A percentile compares a stretch with the other conserved stretches of the same genome.
phyloP scores from a whole-genome alignment of 2,797 vertebrate genomes.

The Astyanax mexicanus region DNA sequence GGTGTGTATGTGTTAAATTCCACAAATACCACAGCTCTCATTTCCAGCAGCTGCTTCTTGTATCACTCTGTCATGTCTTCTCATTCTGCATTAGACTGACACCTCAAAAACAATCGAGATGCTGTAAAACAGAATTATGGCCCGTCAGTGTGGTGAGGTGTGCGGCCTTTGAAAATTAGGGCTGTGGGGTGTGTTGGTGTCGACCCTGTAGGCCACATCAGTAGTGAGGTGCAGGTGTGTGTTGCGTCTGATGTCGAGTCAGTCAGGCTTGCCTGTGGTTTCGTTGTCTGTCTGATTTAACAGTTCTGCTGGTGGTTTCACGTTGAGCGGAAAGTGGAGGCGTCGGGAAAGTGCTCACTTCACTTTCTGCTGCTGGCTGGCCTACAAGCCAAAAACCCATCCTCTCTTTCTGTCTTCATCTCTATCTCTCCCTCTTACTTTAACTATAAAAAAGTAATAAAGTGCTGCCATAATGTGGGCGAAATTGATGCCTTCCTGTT shows the following conservation, averaged over 20 bases:
- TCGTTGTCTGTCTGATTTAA: constrained; percentile 17
- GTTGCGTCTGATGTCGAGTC: not conserved
- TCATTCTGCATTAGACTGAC: constrained; percentile 32
- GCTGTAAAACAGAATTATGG: constrained; percentile 22
- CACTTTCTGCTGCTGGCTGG: not conserved
- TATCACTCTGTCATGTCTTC: constrained; percentile 47
- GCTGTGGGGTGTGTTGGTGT: not conserved
- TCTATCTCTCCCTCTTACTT: too few relatives aligned
- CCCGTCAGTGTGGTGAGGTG: constrained; percentile 34
- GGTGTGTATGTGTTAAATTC: constrained; percentile 51
- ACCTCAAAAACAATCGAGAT: constrained; percentile 24
- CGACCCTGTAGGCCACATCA: not conserved
- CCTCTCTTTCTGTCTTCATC: not conserved
- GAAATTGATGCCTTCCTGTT: too few relatives aligned
- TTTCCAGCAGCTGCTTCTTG: constrained; percentile 54
- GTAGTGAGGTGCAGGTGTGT: not conserved
- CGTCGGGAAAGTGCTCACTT: not conserved
- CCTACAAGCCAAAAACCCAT: not conserved
- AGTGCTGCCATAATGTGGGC: too few relatives aligned
- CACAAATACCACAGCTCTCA: constrained; percentile 44
- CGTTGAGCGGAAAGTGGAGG: constrained; percentile 4
- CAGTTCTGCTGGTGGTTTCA: constrained; percentile 31
- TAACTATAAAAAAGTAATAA: too few relatives aligned
- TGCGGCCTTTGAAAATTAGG: not conserved
- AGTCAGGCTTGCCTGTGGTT: constrained; percentile 10